phyloP scores from a whole-genome alignment of 2,888 invertebrate genomes.

The Drosophila setosimentum region DNA sequence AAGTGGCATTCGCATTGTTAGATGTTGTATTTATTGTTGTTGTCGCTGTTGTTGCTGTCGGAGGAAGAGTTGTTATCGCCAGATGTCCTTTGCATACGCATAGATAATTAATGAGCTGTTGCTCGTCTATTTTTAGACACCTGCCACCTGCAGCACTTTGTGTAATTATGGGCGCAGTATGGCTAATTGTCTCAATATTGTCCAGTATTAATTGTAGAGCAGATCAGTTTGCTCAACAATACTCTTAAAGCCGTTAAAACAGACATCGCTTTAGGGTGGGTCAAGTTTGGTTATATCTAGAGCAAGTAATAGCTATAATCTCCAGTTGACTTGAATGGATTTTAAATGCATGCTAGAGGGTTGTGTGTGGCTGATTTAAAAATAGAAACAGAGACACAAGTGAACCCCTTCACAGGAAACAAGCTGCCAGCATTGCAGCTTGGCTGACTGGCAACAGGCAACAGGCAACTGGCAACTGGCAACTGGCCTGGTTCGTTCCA shows the following conservation, averaged over 20 bases:
- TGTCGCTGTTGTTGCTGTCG: conserved; percentile 5
- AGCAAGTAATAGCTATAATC: neutral
- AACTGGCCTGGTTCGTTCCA: neutral
- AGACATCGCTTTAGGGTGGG: neutral
- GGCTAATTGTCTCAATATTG: conserved; percentile 19
- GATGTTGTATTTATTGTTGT: conserved; percentile 16
- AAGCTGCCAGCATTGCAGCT: conserved; percentile 20
- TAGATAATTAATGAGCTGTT: conserved; percentile 64
- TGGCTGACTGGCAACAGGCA: conserved; percentile 21
- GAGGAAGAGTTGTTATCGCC: conserved; percentile 33
- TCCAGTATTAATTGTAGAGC: conserved; percentile 25
- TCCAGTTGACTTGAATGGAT: conserved; percentile 40
- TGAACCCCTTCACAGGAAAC: conserved; percentile 35
- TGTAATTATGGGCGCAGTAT: conserved; percentile 43
- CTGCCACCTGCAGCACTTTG: conserved; percentile 28
- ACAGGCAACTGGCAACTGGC: conserved; percentile 23
- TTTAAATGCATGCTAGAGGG: conserved; percentile 30
- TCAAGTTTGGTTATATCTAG: conserved; percentile 11
- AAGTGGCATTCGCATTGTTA: conserved; percentile 59
- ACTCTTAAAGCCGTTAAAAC: neutral
- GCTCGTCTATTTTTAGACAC: conserved; percentile 33
- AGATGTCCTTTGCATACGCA: conserved; percentile 32
- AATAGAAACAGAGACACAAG: conserved; percentile 43
- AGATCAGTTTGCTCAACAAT: conserved; percentile 39
- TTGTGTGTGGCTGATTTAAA: conserved; percentile 42